Evolutionary conservation across 2,888 invertebrate species (phyloP).

Genomic region (Lottia scabra): DNA sequence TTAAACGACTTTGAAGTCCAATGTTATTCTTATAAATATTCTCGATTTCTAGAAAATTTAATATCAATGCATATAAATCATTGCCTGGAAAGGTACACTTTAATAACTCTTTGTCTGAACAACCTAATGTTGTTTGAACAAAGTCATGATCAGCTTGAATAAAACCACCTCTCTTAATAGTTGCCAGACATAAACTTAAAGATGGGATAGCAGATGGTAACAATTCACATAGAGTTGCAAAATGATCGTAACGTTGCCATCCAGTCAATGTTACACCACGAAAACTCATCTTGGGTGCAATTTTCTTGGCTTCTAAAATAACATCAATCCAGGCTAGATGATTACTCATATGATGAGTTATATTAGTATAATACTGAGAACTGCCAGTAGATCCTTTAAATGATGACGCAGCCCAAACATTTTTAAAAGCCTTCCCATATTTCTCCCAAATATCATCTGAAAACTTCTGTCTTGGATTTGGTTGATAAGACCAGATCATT

Average conservation of each 20-base stretch:
- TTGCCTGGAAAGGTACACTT: constrained; percentile 71
- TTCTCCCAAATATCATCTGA: constrained; percentile 71
- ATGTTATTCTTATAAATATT: constrained; percentile 3
- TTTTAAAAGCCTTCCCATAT: constrained; percentile 30
- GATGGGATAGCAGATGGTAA: constrained; percentile 69
- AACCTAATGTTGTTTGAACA: constrained; percentile 10
- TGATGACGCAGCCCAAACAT: constrained; percentile 83
- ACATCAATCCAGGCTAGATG: constrained; percentile 78
- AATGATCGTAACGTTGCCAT: constrained; percentile 70
- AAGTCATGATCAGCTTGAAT: constrained; percentile 14
- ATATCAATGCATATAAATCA: constrained; percentile 63
- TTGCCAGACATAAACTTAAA: constrained; percentile 57
- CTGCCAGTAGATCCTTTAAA: constrained; percentile 87
- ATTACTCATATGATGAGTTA: constrained; percentile 78
- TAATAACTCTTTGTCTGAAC: neutral
- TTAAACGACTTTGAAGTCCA: constrained; percentile 18
- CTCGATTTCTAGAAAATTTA: constrained; percentile 26
- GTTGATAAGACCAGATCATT: constrained; percentile 81
- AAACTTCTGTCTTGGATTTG: constrained; percentile 25
- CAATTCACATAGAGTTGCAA: constrained; percentile 69
- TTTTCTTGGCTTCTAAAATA: constrained; percentile 40
- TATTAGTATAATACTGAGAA: constrained; percentile 77
- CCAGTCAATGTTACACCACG: constrained; percentile 68
- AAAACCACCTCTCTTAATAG: constrained; percentile 36
- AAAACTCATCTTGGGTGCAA: constrained; percentile 46